phyloP scores from a whole-genome alignment of 2,113 vertebrate genomes.

The Ageneiosus marmoratus region DNA sequence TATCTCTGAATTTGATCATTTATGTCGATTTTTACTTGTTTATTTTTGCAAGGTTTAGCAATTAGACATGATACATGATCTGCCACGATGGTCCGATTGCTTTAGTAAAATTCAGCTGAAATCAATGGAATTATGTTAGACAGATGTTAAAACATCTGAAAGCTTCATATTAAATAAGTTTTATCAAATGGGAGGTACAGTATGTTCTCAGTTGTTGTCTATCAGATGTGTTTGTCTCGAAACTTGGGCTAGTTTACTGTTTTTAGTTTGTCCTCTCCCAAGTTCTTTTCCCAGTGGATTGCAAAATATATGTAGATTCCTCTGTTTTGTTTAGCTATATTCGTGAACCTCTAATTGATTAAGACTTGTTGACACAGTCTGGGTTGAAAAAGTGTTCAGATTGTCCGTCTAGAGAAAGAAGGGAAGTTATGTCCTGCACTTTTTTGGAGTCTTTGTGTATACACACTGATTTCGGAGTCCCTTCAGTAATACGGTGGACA shows the following conservation, averaged over 20 bases:
- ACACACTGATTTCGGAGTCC: slow-evolving; percentile 11
- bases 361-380: background rate
- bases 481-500: background rate
- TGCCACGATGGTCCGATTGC: too few species aligned
- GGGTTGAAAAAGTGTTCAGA: background rate
- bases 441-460: background rate
- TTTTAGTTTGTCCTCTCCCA: too few species aligned
- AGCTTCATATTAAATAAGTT: too few species aligned
- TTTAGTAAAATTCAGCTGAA: too few species aligned
- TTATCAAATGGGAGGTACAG: too few species aligned
- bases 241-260: too few species aligned
- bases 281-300: too few species aligned
- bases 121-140: too few species aligned
- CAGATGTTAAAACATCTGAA: background rate
- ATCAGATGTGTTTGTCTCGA: too few species aligned
- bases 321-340: background rate
- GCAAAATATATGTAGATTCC: too few species aligned
- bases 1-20: background rate
- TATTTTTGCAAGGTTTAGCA: background rate
- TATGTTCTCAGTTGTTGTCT: too few species aligned
- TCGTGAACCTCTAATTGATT: background rate
- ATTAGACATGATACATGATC: background rate
- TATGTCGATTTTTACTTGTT: background rate
- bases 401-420: background rate
- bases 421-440: background rate